Conservation (phyloP, 2,113 vertebrate species). For the Cyrtonyx montezumae region DNA sequence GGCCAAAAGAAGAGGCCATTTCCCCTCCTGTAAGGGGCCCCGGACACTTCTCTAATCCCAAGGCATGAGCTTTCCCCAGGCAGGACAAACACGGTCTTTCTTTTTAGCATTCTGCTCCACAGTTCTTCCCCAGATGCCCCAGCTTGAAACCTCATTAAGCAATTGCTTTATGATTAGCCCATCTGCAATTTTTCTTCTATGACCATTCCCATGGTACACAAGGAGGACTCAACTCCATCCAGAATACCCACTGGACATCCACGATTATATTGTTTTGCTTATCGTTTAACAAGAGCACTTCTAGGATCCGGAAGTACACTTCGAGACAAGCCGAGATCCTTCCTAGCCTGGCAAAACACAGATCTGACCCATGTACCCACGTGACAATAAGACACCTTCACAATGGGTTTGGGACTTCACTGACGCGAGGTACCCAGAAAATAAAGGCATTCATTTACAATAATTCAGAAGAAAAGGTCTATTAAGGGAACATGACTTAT, state of each 20-base stretch:
- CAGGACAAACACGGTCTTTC: not conserved
- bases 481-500: not conserved
- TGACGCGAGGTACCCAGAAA: not conserved
- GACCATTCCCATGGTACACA: not conserved
- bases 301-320: constrained; percentile 35
- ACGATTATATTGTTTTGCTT: constrained; percentile 34
- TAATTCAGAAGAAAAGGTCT: not conserved
- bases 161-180: not conserved
- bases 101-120: not conserved
- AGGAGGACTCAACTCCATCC: constrained; percentile 38
- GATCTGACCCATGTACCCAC: not conserved
- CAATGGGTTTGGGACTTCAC: not conserved
- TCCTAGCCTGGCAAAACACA: constrained; percentile 18
- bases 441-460: not conserved
- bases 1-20: not conserved
- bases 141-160: not conserved
- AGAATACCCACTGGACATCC: constrained; percentile 30
- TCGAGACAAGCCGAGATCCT: not conserved
- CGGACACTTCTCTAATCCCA: not conserved
- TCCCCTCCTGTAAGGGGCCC: not conserved
- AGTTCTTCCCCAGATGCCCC: not conserved
- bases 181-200: constrained; percentile 25
- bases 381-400: not conserved
- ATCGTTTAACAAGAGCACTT: constrained; percentile 45
- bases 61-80: not conserved